Conservation (phyloP, 2,888 invertebrate genomes). For the Trichogramma evanescens region DNA sequence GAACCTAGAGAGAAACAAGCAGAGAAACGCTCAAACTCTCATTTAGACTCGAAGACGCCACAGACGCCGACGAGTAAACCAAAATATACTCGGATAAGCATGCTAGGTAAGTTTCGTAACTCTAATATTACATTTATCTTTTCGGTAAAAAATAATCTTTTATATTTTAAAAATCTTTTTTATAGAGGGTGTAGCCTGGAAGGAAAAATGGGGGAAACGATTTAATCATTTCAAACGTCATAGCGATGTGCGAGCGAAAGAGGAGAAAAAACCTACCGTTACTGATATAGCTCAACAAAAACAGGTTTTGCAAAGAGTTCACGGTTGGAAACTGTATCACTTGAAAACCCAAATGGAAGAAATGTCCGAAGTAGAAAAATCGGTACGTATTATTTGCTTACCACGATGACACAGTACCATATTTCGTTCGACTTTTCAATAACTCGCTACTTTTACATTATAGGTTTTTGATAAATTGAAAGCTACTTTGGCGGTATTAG, state of each 20-base stretch:
- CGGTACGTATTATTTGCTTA: constrained; percentile 28
- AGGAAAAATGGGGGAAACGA: constrained; percentile 36
- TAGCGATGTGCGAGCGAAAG: constrained; percentile 79
- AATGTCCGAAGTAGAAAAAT: constrained; percentile 54
- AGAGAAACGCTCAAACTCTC: constrained; percentile 22
- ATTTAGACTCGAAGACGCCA: constrained; percentile 31
- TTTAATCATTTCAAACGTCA: constrained; percentile 42
- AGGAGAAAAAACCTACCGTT: constrained; percentile 78
- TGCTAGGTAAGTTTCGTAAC: constrained; percentile 33
- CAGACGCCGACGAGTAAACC: constrained; percentile 31
- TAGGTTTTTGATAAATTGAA: constrained; percentile 45
- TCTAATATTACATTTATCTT: not conserved
- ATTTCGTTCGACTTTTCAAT: not conserved
- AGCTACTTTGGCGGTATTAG: constrained; percentile 38
- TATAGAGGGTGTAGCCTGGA: constrained; percentile 29
- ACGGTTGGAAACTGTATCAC: constrained; percentile 93
- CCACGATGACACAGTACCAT: too few species aligned
- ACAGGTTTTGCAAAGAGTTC: constrained; percentile 77
- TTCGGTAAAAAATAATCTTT: not conserved
- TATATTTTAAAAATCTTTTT: constrained; percentile 2
- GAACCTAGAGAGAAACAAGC: constrained; percentile 46
- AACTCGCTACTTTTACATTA: constrained; percentile 3
- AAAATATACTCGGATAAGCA: constrained; percentile 34
- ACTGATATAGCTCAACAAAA: constrained; percentile 85
- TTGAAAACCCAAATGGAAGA: constrained; percentile 90